Conservation (phyloP, 2,797 vertebrate species). For the Cynopterus sphinx region DNA sequence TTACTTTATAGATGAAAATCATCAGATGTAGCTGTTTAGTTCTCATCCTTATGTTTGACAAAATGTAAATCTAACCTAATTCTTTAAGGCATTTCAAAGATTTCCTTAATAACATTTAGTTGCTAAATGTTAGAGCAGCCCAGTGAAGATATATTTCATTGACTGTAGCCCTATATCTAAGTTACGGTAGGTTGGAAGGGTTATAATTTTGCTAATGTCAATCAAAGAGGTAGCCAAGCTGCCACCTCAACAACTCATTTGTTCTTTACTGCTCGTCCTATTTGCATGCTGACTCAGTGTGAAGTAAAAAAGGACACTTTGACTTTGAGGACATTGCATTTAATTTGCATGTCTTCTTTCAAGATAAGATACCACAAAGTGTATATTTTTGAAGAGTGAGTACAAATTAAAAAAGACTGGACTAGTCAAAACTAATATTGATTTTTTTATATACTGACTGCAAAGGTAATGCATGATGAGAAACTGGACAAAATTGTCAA, state of each 20-base stretch:
- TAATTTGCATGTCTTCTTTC: not conserved
- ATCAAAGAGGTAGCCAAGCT: not conserved
- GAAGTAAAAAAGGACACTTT: not conserved
- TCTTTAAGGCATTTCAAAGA: not conserved
- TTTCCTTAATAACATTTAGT: not conserved
- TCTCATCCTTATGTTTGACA: not conserved
- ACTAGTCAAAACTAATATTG: not conserved
- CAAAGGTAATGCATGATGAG: not conserved
- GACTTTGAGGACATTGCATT: not conserved
- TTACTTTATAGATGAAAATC: constrained; percentile 42
- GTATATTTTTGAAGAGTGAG: not conserved
- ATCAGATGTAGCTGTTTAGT: not conserved
- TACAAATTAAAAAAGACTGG: not conserved
- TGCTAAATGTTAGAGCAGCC: not conserved
- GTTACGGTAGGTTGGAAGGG: not conserved
- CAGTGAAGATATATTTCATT: not conserved
- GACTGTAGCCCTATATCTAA: not conserved
- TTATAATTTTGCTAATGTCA: not conserved
- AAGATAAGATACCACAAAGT: not conserved
- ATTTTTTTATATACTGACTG: not conserved
- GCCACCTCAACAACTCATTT: not conserved
- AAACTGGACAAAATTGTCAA: not conserved
- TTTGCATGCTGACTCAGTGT: not conserved
- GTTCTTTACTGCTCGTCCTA: not conserved
- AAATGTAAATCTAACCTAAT: not conserved